Conservation (phyloP, 2,113 vertebrate species). For the Andinoacara biseriatus region DNA sequence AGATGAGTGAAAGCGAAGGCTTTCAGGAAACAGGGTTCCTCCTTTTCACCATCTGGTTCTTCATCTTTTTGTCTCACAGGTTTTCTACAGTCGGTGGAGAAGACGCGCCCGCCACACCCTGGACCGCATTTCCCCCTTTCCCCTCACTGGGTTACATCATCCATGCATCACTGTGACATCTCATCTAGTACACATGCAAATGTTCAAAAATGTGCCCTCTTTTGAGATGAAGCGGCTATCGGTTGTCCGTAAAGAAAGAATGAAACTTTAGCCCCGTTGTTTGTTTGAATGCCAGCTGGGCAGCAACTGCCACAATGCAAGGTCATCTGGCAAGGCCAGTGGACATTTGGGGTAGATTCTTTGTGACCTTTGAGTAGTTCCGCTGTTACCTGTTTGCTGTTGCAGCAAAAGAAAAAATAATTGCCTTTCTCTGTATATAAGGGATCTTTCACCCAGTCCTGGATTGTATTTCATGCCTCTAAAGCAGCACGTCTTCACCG, state of each 20-base stretch:
- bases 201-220: not conserved
- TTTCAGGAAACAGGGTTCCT: not conserved
- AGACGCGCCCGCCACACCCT: not conserved
- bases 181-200: conserved; percentile 17
- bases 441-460: not conserved
- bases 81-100: not conserved
- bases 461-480: conserved; percentile 7
- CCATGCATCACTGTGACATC: not conserved
- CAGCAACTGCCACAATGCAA: not conserved
- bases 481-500: not conserved
- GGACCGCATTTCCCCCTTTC: not conserved
- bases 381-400: not conserved
- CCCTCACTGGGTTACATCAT: not conserved
- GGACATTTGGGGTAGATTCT: not conserved
- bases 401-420: not conserved
- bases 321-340: not conserved
- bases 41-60: not conserved
- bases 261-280: not conserved
- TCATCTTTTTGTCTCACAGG: not conserved
- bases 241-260: not conserved
- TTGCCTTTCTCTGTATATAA: not conserved
- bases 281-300: not conserved
- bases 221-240: not conserved
- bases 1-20: not conserved
- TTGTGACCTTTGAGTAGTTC: not conserved